phyloP scores from a whole-genome alignment of 2,888 invertebrate species.

The Oscheius onirici region DNA sequence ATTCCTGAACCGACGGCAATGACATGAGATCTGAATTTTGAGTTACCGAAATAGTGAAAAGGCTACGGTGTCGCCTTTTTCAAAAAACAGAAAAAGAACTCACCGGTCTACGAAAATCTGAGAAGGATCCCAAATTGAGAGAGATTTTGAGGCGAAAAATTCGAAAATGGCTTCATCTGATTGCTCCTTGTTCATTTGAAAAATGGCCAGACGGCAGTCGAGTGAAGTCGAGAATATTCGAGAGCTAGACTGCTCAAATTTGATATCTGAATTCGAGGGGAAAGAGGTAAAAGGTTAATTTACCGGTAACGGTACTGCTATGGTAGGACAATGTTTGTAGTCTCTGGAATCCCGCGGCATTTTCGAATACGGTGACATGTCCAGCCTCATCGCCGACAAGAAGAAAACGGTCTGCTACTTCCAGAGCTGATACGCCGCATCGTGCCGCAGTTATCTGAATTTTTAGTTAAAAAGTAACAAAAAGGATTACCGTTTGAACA shows the following conservation, averaged over 20 bases:
- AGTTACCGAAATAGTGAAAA: background rate
- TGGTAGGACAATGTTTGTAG: conserved; percentile 18
- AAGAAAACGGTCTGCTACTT: background rate
- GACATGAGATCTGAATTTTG: background rate
- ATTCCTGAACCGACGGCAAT: conserved; percentile 2
- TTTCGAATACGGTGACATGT: background rate
- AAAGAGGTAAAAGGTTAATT: too few relatives aligned
- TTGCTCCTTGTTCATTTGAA: background rate
- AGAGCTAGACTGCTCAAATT: background rate
- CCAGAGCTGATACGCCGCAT: conserved; percentile 24
- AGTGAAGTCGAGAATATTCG: conserved; percentile 11
- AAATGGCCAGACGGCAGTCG: conserved; percentile 29
- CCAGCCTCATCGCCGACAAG: conserved; percentile 23
- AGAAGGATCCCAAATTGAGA: conserved; percentile 33
- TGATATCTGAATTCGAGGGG: conserved; percentile 20
- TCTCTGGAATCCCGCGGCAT: background rate
- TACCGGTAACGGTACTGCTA: conserved; percentile 27
- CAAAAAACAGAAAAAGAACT: background rate
- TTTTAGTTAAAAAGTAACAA: background rate
- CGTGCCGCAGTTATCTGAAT: conserved; percentile 6
- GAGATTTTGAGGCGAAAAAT: conserved; percentile 1
- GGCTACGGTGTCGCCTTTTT: background rate
- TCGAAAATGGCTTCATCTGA: background rate
- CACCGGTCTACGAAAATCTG: conserved; percentile 15
- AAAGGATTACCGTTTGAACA: background rate